Conservation (phyloP, 2,797 vertebrate species). For the Nasua narica region DNA sequence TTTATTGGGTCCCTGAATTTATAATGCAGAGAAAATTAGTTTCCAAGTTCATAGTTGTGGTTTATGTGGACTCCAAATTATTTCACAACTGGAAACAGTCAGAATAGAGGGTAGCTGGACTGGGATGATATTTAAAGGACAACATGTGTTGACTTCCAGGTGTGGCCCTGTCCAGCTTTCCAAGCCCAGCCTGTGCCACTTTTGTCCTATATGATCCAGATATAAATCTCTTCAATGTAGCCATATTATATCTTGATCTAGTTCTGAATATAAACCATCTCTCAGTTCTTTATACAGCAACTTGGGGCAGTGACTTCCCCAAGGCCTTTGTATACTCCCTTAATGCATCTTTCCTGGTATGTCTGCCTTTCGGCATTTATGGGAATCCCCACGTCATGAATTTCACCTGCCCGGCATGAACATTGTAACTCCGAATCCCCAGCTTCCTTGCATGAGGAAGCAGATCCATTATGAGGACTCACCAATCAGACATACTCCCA, state of each 20-base stretch:
- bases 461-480: not conserved
- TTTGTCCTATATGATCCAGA: not conserved
- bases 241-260: not conserved
- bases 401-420: not conserved
- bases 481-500: not conserved
- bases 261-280: not conserved
- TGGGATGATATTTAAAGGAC: not conserved
- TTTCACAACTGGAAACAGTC: not conserved
- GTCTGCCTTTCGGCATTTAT: not conserved
- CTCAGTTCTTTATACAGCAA: not conserved
- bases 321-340: not conserved
- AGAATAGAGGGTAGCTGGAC: not conserved
- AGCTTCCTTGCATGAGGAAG: not conserved
- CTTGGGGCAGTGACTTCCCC: not conserved
- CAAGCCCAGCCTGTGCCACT: not conserved
- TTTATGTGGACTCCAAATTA: conserved; percentile 42
- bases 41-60: conserved; percentile 19
- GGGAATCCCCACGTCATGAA: not conserved
- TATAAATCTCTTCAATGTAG: not conserved
- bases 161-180: not conserved
- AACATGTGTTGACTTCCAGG: not conserved
- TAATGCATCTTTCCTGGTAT: not conserved
- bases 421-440: not conserved
- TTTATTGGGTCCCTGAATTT: conserved; percentile 58
- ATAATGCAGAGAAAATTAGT: conserved; percentile 55